Conservation (phyloP, 2,797 vertebrate species). For the Darevskia mixta region DNA sequence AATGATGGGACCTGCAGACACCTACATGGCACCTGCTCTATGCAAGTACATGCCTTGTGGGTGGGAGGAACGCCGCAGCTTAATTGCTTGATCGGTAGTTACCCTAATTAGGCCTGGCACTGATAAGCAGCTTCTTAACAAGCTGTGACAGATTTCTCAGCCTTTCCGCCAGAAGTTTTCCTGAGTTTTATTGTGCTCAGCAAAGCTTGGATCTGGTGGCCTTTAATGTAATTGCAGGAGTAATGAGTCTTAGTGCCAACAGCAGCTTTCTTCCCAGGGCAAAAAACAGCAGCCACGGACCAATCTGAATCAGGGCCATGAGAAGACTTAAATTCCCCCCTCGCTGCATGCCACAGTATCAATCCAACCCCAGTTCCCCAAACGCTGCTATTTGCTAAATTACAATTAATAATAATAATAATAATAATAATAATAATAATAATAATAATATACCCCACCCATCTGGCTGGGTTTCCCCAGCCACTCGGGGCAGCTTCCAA, state of each 20-base stretch:
- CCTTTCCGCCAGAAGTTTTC: neutral
- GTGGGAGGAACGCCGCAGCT: slow-evolving; percentile 24
- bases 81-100: slow-evolving; percentile 30
- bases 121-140: neutral
- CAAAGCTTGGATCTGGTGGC: neutral
- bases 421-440: no score
- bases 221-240: neutral
- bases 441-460: no score
- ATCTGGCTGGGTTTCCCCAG: no score
- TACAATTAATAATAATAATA: neutral
- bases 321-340: neutral
- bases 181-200: slow-evolving; percentile 17
- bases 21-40: neutral
- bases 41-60: neutral
- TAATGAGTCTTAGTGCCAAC: neutral
- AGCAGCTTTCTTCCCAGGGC: neutral
- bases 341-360: neutral
- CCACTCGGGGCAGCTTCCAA: no score
- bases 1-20: neutral
- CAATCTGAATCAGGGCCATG: neutral
- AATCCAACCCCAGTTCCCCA: neutral
- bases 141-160: slow-evolving; percentile 17
- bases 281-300: neutral
- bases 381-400: neutral
- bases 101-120: neutral